phyloP scores from a whole-genome alignment of 2,113 vertebrate species.

The Saimiri boliviensis region DNA sequence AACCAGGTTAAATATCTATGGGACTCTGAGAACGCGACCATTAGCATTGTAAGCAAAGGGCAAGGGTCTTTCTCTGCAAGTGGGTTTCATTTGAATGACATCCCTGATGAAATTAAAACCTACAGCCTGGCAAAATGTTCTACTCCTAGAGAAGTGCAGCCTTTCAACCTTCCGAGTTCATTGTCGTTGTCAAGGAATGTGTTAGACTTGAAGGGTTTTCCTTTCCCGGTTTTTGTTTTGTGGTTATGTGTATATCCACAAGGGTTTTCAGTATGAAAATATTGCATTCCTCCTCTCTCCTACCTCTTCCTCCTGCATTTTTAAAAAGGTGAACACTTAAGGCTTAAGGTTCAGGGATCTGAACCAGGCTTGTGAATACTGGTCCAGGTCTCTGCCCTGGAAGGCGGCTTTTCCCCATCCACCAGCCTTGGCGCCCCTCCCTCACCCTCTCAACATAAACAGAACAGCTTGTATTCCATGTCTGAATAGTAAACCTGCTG shows the following conservation, averaged over 20 bases:
- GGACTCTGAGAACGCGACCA: not conserved
- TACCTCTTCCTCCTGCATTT: not conserved
- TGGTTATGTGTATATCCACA: not conserved
- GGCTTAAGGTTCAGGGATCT: not conserved
- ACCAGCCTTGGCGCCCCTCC: not conserved
- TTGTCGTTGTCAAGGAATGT: not conserved
- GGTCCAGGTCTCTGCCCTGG: conserved; percentile 35
- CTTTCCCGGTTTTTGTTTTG: not conserved
- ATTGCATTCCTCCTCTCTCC: not conserved
- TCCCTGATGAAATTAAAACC: not conserved
- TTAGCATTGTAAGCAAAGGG: not conserved
- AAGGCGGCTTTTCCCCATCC: not conserved
- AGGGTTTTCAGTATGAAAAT: not conserved
- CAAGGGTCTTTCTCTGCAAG: not conserved
- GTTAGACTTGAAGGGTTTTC: not conserved
- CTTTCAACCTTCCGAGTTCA: not conserved
- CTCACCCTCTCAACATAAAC: conserved; percentile 67
- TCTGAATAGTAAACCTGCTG: conserved; percentile 80
- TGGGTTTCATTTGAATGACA: not conserved
- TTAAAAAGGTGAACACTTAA: not conserved
- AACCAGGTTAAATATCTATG: not conserved
- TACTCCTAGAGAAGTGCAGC: not conserved
- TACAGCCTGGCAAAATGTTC: not conserved
- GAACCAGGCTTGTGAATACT: not conserved
- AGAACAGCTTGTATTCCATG: conserved; percentile 79